Conservation (phyloP, 1,140 invertebrate genomes). For the Caenorhabditis remanei region DNA sequence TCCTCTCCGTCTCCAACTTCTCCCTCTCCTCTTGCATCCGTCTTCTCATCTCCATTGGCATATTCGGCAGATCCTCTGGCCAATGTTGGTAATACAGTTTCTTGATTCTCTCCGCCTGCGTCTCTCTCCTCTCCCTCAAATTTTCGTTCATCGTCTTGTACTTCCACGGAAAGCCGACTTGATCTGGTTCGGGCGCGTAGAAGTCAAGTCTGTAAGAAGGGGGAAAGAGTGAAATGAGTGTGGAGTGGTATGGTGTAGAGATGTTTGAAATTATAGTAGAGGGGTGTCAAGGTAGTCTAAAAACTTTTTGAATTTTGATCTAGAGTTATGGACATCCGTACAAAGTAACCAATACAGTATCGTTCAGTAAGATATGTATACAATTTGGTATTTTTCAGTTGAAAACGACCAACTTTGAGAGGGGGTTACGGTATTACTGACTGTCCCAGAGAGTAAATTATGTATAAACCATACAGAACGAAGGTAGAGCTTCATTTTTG, state of each 20-base stretch:
- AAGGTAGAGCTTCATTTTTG: too few relatives aligned
- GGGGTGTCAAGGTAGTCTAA: too few relatives aligned
- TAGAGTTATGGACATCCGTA: too few relatives aligned
- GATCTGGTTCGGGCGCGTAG: conserved; percentile 53
- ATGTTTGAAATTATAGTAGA: background rate
- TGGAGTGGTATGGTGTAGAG: background rate
- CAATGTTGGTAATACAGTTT: conserved; percentile 53
- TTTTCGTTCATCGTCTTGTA: conserved; percentile 43
- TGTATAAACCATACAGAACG: too few relatives aligned
- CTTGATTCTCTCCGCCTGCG: conserved; percentile 47
- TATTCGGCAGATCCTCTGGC: conserved; percentile 54
- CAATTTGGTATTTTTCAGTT: too few relatives aligned
- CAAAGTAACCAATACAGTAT: too few relatives aligned
- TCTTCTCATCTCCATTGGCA: conserved; percentile 38
- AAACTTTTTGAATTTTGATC: too few relatives aligned
- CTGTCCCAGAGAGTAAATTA: too few relatives aligned
- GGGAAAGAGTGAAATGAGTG: background rate
- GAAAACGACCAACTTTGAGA: too few relatives aligned
- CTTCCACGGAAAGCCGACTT: conserved; percentile 48
- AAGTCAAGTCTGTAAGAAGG: conserved; percentile 43
- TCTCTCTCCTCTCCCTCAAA: background rate
- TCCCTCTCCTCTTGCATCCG: conserved; percentile 34
- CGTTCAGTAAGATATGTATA: too few relatives aligned
- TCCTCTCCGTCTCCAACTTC: conserved; percentile 13
- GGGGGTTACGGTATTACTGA: too few relatives aligned